Base-by-base conservation (phyloP, 2,888 invertebrate genomes). In the Parthenolecanium corni region DNA sequence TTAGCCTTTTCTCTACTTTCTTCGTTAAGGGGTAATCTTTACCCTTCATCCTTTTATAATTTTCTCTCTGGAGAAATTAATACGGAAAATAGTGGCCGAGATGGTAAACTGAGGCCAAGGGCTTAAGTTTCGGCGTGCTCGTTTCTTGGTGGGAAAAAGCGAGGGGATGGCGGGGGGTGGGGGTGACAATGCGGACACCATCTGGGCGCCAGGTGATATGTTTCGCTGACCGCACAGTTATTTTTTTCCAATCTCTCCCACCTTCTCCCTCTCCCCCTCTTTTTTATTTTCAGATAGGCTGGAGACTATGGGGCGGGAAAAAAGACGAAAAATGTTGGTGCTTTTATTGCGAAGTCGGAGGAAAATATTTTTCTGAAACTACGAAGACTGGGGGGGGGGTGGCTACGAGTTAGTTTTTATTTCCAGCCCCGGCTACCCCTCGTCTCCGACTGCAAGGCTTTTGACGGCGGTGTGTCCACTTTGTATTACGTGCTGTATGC, bases 141-240 rank as follows among this genome's bases (percentile, higher is more conserved):
- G 49, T 44, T 56, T 56, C 56, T 56, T 56, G 16, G 44, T 20
- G 23, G 52, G 31, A 20, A 25, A 44, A 25, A 46, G 25, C 16
- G 12, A 12, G 5, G 9, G 3, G 58, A 14, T 14, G 11, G 25
- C 47, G 23, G 9, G 51, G 49, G 14, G 16, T 46, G 23, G 58
- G 58, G 58, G 49, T 49, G 58, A 58, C 58, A 58, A 58, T 58
- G 58, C 58, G 58, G 58, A 63, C 63, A 63, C 63, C 63, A 63
- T 63, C 63, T 63, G 63, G 63, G 63, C 63, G 63, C 63, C 63
- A 63, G 63, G 63, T 63, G 63, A 63, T 63, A 52, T 63, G 52
- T 63, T 63, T 63, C 63, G 63, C 63, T 63, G 63, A 63, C 63
- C 63, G 53, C 63, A 63, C 63, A 52, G 53, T 40, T 53, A 53